Evolutionary conservation across 2,888 invertebrate genomes (phyloP), one percentile per base, ranked within the genome.

Genomic region (Dasysyrphus albostriatus): DNA sequence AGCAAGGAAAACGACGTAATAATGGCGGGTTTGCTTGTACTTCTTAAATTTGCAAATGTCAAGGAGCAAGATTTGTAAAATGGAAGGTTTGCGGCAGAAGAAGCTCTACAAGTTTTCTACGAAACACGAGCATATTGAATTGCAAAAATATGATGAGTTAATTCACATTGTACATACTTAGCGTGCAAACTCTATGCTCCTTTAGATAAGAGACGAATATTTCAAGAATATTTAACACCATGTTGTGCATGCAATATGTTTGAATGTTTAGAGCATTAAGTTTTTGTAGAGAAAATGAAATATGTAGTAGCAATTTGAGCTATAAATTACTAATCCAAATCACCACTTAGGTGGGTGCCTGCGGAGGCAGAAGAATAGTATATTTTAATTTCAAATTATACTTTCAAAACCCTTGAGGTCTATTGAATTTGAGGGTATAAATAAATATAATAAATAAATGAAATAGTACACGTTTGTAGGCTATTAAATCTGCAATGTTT

Each of bases 111-210:
- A 61, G 24, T 61, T 19, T 61, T 39, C 16, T 19, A 56, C 2
- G 12, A 61, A 39, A 61, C 14, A 61, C 12, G 6, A 19, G 7
- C 24, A 39, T 61, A 61, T 61, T 42, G 24, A 39, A 37, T 61
- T 39, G 19, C 39, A 61, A 24, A 58, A 37, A 19, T 10, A 19
- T 37, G 19, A 10, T 32, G 10, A 59, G 37, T 14, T 12, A 9
- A 19, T 49, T 3, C 10, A 10, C 14, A 39, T 42, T 24, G 19
- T 51, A 24, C 12, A 12, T 24, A 24, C 8, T n/a, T 29, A 29
- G 32, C 54, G 7, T 54, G 12, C 39, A 54, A 54, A 32, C 12
- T 16, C 12, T 34, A 65, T 16, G 16, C 8, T 16, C 32, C 32
- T 63, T 16, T 56, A 56, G n/a, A 24, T 24, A 24, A 24, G 24